Percentiles rank a stretch among this genome's conserved stretches.
phyloP scores from a whole-genome alignment of 2,888 invertebrate genomes.

The Taphrorychus bicolor region DNA sequence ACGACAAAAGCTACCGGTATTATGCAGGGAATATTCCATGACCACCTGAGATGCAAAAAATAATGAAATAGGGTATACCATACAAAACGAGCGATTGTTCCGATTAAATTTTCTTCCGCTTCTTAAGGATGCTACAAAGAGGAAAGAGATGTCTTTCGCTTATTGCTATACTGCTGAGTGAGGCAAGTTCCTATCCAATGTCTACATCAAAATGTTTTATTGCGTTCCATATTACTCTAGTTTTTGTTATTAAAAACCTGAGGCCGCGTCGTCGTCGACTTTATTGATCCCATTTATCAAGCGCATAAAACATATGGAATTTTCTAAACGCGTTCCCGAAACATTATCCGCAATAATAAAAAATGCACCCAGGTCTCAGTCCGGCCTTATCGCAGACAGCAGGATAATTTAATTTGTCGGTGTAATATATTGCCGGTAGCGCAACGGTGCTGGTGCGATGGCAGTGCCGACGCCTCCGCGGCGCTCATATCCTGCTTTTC shows the following conservation, averaged over 20 bases:
- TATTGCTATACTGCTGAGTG: no score
- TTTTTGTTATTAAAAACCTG: not conserved
- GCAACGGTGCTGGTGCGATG: constrained; percentile 43
- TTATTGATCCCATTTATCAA: not conserved
- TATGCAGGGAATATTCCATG: no score
- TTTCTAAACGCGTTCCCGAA: constrained; percentile 10
- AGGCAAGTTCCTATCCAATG: no score
- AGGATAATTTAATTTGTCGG: constrained; percentile 68
- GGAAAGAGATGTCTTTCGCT: no score
- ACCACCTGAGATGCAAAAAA: no score
- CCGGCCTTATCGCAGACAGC: constrained; percentile 63
- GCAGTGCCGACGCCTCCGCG: constrained; percentile 49
- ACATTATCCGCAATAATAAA: constrained; percentile 28
- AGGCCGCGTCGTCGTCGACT: not conserved
- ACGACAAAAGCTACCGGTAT: no score
- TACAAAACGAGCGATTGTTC: no score
- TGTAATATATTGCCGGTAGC: constrained; percentile 62
- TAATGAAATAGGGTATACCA: no score
- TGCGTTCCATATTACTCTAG: not conserved
- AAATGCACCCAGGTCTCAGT: constrained; percentile 35
- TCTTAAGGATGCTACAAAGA: no score
- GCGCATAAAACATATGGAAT: constrained; percentile 1
- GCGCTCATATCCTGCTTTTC: constrained; percentile 57
- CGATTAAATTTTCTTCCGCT: no score
- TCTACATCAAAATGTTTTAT: not conserved